These are phyloP conservation scores for Drosophila eohydei DNA, from an alignment of 2,888 invertebrate species.

Conservation along the genomic window DNA sequence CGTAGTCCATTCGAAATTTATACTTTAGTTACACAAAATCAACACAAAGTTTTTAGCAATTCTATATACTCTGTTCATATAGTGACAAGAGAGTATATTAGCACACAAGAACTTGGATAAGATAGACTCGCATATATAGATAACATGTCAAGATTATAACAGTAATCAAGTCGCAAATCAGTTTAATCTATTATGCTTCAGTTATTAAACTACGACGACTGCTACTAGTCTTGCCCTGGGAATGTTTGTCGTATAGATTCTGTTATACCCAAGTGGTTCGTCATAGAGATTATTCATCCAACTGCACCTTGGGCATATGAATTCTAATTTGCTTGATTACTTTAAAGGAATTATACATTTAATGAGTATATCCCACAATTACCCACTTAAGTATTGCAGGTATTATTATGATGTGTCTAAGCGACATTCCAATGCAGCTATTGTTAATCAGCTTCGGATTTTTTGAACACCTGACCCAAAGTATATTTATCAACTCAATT, in stretches of 20 bases:
- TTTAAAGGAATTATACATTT: slow-evolving; percentile 12
- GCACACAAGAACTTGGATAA: not conserved
- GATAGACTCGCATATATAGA: not conserved
- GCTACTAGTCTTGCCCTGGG: not conserved
- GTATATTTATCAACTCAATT: slow-evolving; percentile 12
- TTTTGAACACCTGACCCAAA: slow-evolving; percentile 23
- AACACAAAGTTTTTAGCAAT: not conserved
- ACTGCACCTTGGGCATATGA: not conserved
- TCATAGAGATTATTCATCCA: slow-evolving; percentile 29
- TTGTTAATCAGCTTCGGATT: slow-evolving; percentile 10
- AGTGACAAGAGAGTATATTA: not conserved
- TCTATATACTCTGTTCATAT: not conserved
- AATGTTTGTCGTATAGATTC: not conserved
- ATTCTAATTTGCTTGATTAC: slow-evolving; percentile 11
- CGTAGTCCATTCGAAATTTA: not conserved
- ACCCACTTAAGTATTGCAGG: slow-evolving; percentile 7
- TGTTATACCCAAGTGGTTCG: not conserved
- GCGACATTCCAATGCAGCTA: slow-evolving; percentile 30
- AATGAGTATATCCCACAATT: slow-evolving; percentile 14
- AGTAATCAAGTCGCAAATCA: not conserved
- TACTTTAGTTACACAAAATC: not conserved
- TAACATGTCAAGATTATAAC: not conserved
- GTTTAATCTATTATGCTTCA: not conserved
- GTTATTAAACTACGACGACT: not conserved
- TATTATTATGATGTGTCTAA: slow-evolving; percentile 7